Percentiles rank a stretch among this genome's conserved stretches.
phyloP scores from a whole-genome alignment of 1,140 invertebrate genomes.

The Telenomus remus region DNA sequence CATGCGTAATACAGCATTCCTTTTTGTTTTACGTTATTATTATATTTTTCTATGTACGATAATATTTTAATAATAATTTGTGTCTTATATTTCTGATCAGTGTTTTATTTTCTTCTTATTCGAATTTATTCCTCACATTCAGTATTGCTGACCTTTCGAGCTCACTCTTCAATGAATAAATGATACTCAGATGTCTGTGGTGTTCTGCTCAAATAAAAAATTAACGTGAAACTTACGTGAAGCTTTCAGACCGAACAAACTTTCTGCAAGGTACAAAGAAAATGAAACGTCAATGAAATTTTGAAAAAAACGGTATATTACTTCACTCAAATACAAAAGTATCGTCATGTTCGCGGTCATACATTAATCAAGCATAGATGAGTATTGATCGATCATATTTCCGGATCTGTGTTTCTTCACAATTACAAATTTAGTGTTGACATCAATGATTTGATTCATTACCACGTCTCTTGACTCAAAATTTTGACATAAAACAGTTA shows the following conservation, averaged over 20 bases:
- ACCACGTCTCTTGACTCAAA: too few relatives aligned
- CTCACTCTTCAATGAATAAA: conserved; percentile 2
- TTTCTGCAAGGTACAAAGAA: conserved; percentile 6
- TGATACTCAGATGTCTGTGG: conserved; percentile 5
- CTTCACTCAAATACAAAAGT: conserved; percentile 39
- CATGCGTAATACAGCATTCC: conserved; percentile 52
- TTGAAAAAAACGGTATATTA: conserved; percentile 35
- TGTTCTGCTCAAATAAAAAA: too few relatives aligned
- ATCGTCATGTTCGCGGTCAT: conserved; percentile 10
- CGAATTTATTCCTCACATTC: conserved; percentile 44
- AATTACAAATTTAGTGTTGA: neutral
- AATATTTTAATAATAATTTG: conserved; percentile 48
- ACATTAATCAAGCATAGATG: conserved; percentile 15
- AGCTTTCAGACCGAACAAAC: neutral
- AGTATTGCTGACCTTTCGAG: conserved; percentile 13
- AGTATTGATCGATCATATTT: conserved; percentile 30
- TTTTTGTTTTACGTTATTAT: conserved; percentile 49
- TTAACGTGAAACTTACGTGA: too few relatives aligned
- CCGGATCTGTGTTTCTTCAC: conserved; percentile 9
- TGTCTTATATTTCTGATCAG: conserved; percentile 15
- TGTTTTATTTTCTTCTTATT: conserved; percentile 23
- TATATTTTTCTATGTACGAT: conserved; percentile 50
- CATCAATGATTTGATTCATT: too few relatives aligned
- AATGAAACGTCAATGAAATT: conserved; percentile 13
- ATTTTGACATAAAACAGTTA: too few relatives aligned